Evolutionary conservation across 2,888 invertebrate genomes (phyloP), one percentile per base, ranked within the genome.

Genomic region (Dichetophora obliterata): DNA sequence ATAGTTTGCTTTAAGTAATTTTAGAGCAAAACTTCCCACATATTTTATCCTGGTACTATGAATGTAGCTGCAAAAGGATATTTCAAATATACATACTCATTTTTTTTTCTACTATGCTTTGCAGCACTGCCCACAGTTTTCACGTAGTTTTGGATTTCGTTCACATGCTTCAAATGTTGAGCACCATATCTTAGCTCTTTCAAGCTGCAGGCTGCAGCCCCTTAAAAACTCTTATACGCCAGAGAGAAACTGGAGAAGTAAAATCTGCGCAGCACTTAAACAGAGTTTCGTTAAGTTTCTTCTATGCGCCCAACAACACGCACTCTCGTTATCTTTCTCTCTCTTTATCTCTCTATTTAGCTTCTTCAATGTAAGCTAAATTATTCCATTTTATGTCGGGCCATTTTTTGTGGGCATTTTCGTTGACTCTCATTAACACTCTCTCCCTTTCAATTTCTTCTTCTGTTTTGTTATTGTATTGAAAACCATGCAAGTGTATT

Each of bases 211-310:
- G 9, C 54, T 6, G n/a, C n/a, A n/a, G n/a, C 52, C 8, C n/a
- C 8, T 22, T 19, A 3, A 54, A 63, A 63, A 31, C 63, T 63
- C 63, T 63, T 63, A 63, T 63, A 63, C 63, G 63, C 27, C 3
- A 31, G 27, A 61, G 61, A 63, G 27, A 14, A 14, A 8, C n/a
- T 6, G 2, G 24, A 59, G 19, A 22, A 3, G 24, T 1, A 43
- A 43, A 43, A 43, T 43, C 43, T 43, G 43, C 43, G 14, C 43
- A 43, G 57, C 61, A 2, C 31, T 27, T n/a, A n/a, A 14, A 31
- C 5, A 11, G 63, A 31, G 16, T 31, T 63, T 63, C 63, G 63
- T 63, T 63, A 11, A 63, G 63, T 63, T 63, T 34, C n/a, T 63
- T 34, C 16, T 22, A 19, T 54, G 54, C 54, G 8, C 19, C n/a